phyloP scores from a whole-genome alignment of 2,888 invertebrate species.

The Cryptus viduatorius region DNA sequence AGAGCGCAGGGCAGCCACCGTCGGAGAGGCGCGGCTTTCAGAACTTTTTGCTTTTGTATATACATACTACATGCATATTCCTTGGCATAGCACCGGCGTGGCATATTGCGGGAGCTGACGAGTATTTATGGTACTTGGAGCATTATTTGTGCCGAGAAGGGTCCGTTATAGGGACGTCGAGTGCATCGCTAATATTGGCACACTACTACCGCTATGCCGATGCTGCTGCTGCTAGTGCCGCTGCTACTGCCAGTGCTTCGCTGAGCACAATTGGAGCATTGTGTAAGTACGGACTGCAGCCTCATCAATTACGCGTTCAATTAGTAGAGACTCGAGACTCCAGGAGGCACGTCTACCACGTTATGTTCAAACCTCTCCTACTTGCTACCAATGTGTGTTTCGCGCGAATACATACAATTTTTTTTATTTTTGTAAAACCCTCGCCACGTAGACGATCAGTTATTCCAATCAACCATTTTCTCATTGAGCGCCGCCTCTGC shows the following conservation, averaged over 20 bases:
- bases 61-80: slow-evolving; percentile 63
- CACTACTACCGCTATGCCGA: slow-evolving; percentile 62
- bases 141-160: slow-evolving; percentile 80
- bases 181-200: slow-evolving; percentile 83
- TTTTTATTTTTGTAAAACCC: background rate
- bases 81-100: slow-evolving; percentile 64
- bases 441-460: slow-evolving; percentile 49
- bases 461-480: slow-evolving; percentile 56
- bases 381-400: slow-evolving; percentile 48
- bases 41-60: slow-evolving; percentile 55
- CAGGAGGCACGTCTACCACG: slow-evolving; percentile 51
- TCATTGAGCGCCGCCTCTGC: slow-evolving; percentile 23
- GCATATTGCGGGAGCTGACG: slow-evolving; percentile 80
- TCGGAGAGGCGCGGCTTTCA: slow-evolving; percentile 48
- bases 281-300: slow-evolving; percentile 82
- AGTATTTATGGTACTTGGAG: slow-evolving; percentile 82
- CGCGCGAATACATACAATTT: slow-evolving; percentile 35
- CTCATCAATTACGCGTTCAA: slow-evolving; percentile 82
- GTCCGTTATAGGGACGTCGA: slow-evolving; percentile 81
- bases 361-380: slow-evolving; percentile 37
- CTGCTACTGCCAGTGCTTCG: slow-evolving; percentile 77
- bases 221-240: slow-evolving; percentile 28
- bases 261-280: slow-evolving; percentile 82
- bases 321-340: slow-evolving; percentile 75
- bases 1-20: slow-evolving; percentile 38